These are phyloP conservation scores for Melospiza melodia DNA, from an alignment of 2,113 vertebrate genomes.

Conservation along the genomic window DNA sequence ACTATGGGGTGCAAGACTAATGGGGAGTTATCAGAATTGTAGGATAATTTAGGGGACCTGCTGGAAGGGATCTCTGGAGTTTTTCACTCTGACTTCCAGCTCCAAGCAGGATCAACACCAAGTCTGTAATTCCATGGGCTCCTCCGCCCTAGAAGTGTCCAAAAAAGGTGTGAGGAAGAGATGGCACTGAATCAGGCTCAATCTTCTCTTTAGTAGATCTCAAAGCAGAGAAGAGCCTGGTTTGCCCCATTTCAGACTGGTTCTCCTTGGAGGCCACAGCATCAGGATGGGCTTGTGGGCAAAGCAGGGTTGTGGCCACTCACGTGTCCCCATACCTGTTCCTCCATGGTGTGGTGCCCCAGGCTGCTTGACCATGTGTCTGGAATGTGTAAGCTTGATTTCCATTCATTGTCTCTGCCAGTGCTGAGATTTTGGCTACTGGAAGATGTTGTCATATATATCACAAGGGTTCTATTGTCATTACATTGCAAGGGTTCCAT, in stretches of 20 bases:
- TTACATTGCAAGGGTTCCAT: no score
- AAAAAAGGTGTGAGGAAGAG: background rate
- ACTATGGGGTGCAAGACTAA: background rate
- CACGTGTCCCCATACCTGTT: accelerated
- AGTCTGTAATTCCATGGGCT: accelerated
- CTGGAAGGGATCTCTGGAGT: background rate
- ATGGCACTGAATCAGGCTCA: background rate
- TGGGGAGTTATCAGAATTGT: background rate
- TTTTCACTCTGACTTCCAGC: background rate
- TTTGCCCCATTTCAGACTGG: background rate
- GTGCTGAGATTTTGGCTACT: background rate
- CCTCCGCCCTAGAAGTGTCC: background rate
- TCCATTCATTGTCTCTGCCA: background rate
- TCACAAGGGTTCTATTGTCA: no score
- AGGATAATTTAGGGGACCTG: background rate
- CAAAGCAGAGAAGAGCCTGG: background rate
- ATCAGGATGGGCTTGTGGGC: accelerated
- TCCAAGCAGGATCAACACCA: background rate
- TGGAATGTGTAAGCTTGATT: accelerated
- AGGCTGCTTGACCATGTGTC: background rate
- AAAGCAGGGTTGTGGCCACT: background rate
- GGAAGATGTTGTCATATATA: background rate
- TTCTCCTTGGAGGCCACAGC: background rate
- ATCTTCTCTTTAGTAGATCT: background rate
- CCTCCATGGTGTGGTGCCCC: accelerated